These are phyloP conservation scores for Tachina fera DNA, from an alignment of 2,888 invertebrate genomes.

Conservation along the genomic window DNA sequence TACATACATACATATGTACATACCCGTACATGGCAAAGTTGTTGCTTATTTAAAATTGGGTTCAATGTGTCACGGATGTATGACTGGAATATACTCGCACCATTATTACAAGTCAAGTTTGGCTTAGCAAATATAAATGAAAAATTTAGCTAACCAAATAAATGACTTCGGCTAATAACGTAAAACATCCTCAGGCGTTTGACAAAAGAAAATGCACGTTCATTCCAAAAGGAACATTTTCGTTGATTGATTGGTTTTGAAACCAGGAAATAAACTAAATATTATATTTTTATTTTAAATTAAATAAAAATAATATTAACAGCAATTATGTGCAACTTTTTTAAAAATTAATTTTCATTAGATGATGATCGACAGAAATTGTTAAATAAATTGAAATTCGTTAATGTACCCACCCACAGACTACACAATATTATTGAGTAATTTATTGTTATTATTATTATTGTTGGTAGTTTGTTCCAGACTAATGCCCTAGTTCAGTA, in stretches of 20 bases:
- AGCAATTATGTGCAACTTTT: no score
- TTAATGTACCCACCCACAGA: no score
- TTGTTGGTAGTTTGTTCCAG: no score
- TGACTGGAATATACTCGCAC: neutral
- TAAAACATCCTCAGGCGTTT: neutral
- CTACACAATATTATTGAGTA: no score
- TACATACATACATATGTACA: neutral
- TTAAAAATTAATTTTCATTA: no score
- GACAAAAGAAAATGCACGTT: neutral
- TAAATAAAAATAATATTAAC: neutral
- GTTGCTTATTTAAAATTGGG: conserved; percentile 4
- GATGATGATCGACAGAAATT: no score
- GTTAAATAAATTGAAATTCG: no score
- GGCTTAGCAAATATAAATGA: neutral
- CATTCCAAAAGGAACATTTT: neutral
- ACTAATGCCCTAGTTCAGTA: no score
- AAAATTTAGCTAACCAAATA: neutral
- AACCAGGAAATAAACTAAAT: conserved; percentile 6
- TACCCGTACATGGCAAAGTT: neutral
- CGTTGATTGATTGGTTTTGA: neutral
- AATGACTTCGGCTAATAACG: neutral
- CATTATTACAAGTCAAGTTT: neutral
- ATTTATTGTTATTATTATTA: no score
- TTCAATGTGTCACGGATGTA: conserved; percentile 17
- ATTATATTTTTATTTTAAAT: neutral